Conservation (phyloP, 2,113 vertebrate species). For the Rhinopomastus cyanomelas region DNA sequence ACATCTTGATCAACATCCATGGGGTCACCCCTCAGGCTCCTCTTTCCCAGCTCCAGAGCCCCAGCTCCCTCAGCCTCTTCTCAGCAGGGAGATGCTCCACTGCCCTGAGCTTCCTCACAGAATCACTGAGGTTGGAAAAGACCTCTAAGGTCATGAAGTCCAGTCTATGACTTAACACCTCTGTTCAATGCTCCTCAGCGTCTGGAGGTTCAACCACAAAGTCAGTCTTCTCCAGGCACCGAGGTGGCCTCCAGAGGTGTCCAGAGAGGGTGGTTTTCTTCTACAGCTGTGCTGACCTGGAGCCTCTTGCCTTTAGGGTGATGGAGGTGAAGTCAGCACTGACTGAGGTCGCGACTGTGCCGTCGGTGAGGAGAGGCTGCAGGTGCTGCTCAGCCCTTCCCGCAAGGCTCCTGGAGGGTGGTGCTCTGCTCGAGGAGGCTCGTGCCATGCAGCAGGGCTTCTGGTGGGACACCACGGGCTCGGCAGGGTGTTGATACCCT, state of each 20-base stretch:
- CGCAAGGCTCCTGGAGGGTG: not conserved
- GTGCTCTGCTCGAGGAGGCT: not conserved
- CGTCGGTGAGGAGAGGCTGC: not conserved
- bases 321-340: fast-evolving
- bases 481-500: too few relatives aligned
- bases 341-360: not conserved
- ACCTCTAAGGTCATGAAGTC: too few relatives aligned
- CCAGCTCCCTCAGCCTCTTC: too few relatives aligned
- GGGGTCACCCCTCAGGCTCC: too few relatives aligned
- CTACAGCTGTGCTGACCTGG: fast-evolving
- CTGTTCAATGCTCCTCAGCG: not conserved
- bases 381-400: not conserved
- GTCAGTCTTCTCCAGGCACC: not conserved
- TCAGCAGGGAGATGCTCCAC: too few relatives aligned
- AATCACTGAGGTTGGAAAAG: too few relatives aligned
- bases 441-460: slow-evolving; percentile 4
- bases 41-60: too few relatives aligned
- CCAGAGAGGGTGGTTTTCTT: not conserved
- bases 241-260: not conserved
- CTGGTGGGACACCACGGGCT: not conserved
- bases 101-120: not conserved
- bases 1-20: too few relatives aligned
- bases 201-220: not conserved
- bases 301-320: fast-evolving
- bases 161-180: too few relatives aligned